Base-by-base conservation (phyloP, 2,113 vertebrate species). In the Stigmatopora nigra region DNA sequence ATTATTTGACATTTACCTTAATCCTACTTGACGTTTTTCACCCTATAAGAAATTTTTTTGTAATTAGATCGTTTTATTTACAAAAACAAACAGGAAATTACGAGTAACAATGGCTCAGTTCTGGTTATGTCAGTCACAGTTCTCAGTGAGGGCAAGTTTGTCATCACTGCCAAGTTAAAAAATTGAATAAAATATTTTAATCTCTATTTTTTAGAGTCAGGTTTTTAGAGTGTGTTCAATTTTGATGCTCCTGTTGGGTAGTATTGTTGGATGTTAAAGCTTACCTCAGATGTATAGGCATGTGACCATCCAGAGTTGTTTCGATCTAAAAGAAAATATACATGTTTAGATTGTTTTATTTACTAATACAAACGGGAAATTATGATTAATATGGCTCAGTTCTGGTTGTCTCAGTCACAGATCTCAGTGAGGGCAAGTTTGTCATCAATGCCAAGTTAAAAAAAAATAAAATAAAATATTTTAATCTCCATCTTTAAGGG, bases 141-240 rank as follows among this genome's bases (percentile, higher is more conserved):
- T 35, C 5, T 64, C 63, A 64, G 47, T 64, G 63, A 51, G 46
- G 63, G 63, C 63, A 64, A 49, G 63, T 64, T 51, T n/a, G 63
- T 64, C 48, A 52, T 64, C 63, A 64, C 35, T 9, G 63, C 63
- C 53, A 56, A n/a, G 5, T n/a, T n/a, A n/a, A n/a, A n/a, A n/a
- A n/a, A 56, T 3, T n/a, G n/a, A n/a, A n/a, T n/a, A n/a, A 31
- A 31, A 31, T 31, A 31, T 31, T 1, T 31, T 3, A 31, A 3
- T 3, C 25, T 31, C 25, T 31, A 31, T 31, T 31, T 31, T 31
- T 31, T 2, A 31, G 25, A 3, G 25, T 31, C 25, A 31, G 25
- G 25, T 31, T 31, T 31, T 31, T 31, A 3, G 25, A 31, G 1
- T 31, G 25, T 31, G 25, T 31, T 31, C 3, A 3, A 31, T 31